Percentiles rank a stretch among this genome's conserved stretches.
These are phyloP conservation scores for Trichonephila clavata DNA, from an alignment of 1,140 invertebrate genomes.

Conservation along the genomic window DNA sequence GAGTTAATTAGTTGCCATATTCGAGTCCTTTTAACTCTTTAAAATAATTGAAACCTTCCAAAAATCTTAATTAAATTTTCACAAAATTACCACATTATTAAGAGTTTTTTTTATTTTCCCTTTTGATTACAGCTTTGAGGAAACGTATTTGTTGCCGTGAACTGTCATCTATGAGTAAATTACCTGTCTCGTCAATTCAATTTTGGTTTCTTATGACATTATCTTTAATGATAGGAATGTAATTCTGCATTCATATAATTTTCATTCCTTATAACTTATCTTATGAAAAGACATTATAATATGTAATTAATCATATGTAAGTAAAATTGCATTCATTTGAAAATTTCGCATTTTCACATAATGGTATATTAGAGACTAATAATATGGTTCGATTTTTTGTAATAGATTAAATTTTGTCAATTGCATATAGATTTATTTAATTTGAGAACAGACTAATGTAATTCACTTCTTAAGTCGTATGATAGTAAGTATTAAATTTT, in stretches of 20 bases:
- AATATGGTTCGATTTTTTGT: background rate
- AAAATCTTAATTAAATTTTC: background rate
- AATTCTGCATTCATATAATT: background rate
- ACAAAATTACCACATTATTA: background rate
- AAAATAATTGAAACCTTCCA: background rate
- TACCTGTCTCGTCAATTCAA: background rate
- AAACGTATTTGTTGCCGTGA: background rate
- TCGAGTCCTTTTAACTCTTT: background rate
- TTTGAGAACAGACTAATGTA: too few relatives aligned
- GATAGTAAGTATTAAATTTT: too few relatives aligned
- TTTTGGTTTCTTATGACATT: background rate
- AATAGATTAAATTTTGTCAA: background rate
- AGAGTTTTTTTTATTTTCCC: background rate
- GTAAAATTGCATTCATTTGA: background rate
- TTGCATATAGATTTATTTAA: too few relatives aligned
- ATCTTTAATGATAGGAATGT: background rate
- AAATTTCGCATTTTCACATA: background rate
- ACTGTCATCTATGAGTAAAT: background rate
- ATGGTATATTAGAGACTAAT: background rate
- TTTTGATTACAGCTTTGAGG: background rate
- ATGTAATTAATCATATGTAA: background rate
- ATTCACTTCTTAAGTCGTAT: too few relatives aligned
- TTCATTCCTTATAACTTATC: background rate
- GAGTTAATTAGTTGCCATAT: background rate
- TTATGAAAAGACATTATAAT: background rate